phyloP scores from a whole-genome alignment of 2,888 invertebrate species.

The Stramonita haemastoma region DNA sequence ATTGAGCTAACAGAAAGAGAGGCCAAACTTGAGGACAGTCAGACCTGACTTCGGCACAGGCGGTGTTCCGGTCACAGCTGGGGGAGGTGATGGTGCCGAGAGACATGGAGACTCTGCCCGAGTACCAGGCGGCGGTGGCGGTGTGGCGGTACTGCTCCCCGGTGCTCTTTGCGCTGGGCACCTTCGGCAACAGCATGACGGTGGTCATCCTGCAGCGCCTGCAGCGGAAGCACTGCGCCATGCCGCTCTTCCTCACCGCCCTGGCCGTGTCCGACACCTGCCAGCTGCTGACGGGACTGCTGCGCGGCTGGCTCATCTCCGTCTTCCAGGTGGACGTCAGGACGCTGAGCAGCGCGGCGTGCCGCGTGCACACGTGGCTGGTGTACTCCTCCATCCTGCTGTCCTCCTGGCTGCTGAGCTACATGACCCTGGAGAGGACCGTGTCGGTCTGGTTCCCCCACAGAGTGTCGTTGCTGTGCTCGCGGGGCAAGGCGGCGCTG shows the following conservation, averaged over 20 bases:
- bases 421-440: constrained; percentile 66
- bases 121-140: constrained; percentile 49
- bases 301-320: constrained; percentile 60
- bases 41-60: neutral
- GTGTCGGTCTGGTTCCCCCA: constrained; percentile 64
- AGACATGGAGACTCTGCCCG: neutral
- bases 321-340: constrained; percentile 60
- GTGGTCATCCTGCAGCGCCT: constrained; percentile 57
- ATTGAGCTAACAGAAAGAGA: too few relatives aligned
- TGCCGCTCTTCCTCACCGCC: constrained; percentile 61
- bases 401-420: constrained; percentile 67
- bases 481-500: constrained; percentile 48
- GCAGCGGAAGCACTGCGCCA: constrained; percentile 56
- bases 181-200: constrained; percentile 62
- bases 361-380: constrained; percentile 59
- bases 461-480: constrained; percentile 55
- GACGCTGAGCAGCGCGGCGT: constrained; percentile 49
- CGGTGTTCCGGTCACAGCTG: neutral
- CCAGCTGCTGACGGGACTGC: constrained; percentile 62
- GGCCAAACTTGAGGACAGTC: too few relatives aligned
- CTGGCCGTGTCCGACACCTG: constrained; percentile 61
- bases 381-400: constrained; percentile 61
- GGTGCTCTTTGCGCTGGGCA: constrained; percentile 63
- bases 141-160: constrained; percentile 62
- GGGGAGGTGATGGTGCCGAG: neutral